Percentiles rank a stretch among this genome's conserved stretches.
phyloP scores from a whole-genome alignment of 2,888 invertebrate species.

The Perizoma flavofasciatum region DNA sequence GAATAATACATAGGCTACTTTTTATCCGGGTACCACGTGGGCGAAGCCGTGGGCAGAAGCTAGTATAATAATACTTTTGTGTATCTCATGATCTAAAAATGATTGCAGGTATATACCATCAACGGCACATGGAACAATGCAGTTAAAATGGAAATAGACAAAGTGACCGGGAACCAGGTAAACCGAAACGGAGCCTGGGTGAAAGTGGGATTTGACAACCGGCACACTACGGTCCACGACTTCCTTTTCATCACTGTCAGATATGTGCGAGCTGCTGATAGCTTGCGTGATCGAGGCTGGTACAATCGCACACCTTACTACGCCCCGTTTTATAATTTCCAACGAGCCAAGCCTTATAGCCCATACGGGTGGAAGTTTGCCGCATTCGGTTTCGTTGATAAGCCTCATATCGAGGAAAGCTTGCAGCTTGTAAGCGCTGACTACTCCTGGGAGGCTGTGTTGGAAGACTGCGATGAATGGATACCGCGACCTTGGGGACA shows the following conservation, averaged over 20 bases:
- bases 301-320: no score
- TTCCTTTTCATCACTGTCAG: background rate
- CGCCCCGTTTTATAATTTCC: no score
- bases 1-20: no score
- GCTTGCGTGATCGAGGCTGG: no score
- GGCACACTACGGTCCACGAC: background rate
- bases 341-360: no score
- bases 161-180: background rate
- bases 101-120: background rate
- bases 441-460: no score
- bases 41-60: no score
- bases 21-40: no score
- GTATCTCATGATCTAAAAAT: no score
- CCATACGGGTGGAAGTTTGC: no score
- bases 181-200: background rate
- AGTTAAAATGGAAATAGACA: background rate
- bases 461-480: slow-evolving; percentile 1
- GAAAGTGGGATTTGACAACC: background rate
- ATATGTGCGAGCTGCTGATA: no score
- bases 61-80: no score
- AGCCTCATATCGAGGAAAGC: background rate
- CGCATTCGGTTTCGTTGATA: background rate
- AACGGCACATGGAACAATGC: background rate
- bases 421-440: background rate
- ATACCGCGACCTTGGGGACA: background rate